Base-by-base conservation (phyloP, 2,888 invertebrate genomes). In the Stenchaetothrips biformis region DNA sequence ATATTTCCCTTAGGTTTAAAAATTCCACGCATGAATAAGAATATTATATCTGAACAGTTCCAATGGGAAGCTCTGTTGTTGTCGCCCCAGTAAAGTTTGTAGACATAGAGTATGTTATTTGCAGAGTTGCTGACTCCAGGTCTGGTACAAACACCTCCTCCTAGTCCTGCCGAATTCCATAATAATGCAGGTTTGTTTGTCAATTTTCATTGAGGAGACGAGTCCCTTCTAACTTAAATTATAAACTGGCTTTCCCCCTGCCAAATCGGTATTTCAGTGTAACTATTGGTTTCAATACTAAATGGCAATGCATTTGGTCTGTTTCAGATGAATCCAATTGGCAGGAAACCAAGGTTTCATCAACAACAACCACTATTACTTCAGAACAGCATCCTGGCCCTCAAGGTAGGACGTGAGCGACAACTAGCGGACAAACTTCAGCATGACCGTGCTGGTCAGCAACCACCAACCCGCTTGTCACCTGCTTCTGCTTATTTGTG, bases 121-220 rank as follows among this genome's bases (percentile, higher is more conserved):
- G 82, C 87, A 91, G 92, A 91, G 88, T 87, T 91, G 79, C 87
- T 87, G 84, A 90, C 89, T 82, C 90, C 92, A 16, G 83, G 83
- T 80, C 82, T 83, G 37, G 91, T 91, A 62, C 92, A 91, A 86
- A 92, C 92, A 81, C 92, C 92, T 82, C 92, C 92, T 79, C 92
- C 92, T 9, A 92, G 92, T 83, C 92, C 92, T 67, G 92, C 92
- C 80, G 92, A 92, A 86, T 89, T 92, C 84, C 84, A 84, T 81
- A 83, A 83, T n/a, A 67, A 81, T 27, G 82, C 82, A 83, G 84
- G 83, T 83, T 81, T 79, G 79, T 53, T 27, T 78, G 11, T 78
- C 37, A 77, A 53, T 47, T 37, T 37, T 37, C 37, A 37, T 37
- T 4, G 1, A 37, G 37, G 37, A 37, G 37, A 37, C 37, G 37